Evolutionary conservation across 2,797 vertebrate genomes (phyloP).

Genomic region (Lacerta viridis): DNA sequence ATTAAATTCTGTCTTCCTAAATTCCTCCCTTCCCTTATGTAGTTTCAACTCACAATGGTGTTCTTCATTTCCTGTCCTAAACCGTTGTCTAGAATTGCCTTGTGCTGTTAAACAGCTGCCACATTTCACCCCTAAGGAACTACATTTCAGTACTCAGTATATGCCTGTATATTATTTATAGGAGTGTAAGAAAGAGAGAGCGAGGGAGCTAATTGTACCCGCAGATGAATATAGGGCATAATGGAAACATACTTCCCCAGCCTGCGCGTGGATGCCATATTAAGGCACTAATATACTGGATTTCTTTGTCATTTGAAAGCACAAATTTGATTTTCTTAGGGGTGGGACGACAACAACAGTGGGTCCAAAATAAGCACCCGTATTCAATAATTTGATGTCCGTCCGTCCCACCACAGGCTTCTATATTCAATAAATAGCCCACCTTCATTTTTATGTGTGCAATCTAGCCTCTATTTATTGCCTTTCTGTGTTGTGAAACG

Average conservation of each 20-base stretch:
- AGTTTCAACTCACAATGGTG: slow-evolving; percentile 62
- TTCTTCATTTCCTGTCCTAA: slow-evolving; percentile 75
- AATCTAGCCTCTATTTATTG: neutral
- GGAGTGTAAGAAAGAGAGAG: neutral
- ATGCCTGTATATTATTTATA: slow-evolving; percentile 2
- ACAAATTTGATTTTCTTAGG: neutral
- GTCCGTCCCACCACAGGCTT: neutral
- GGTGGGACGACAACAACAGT: neutral
- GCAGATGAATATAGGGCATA: neutral
- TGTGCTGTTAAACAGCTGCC: slow-evolving; percentile 76
- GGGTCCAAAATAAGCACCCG: neutral
- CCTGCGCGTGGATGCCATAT: neutral
- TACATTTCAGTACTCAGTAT: slow-evolving; percentile 27
- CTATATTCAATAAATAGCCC: accelerated
- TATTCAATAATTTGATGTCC: neutral
- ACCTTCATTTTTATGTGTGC: neutral
- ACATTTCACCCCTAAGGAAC: slow-evolving; percentile 69
- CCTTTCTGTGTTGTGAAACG: neutral
- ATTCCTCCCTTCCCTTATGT: slow-evolving; percentile 64
- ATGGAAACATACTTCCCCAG: neutral
- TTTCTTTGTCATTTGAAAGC: neutral
- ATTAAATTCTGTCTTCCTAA: slow-evolving; percentile 76
- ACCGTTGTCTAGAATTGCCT: slow-evolving; percentile 69
- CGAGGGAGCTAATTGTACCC: neutral
- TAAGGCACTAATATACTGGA: too few relatives aligned